Base-by-base conservation (phyloP, 2,797 vertebrate genomes). In the Remorina albescens region DNA sequence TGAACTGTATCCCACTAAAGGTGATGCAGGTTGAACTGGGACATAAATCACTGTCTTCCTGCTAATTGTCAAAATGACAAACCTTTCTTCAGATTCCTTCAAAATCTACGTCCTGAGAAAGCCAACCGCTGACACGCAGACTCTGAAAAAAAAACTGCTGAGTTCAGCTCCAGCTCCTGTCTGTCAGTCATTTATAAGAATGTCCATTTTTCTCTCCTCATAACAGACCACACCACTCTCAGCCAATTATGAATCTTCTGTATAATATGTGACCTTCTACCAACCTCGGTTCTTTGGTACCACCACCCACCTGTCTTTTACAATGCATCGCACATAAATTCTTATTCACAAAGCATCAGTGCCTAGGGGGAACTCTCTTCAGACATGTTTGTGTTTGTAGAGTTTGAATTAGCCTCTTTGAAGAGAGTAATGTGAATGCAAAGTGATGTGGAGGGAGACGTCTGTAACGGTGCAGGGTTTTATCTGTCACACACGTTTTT, bases 381-480 rank as follows among this genome's bases (percentile, higher is more conserved):
- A 87, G 78, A 83, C 75, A 76, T 78, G 89, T 91, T 91, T 91
- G 83, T 67, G 4, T 87, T 83, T 64, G 76, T 70, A 60, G 76
- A 32, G 26, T 87, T 83, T 82, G 76, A 91, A 92, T 89, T 78
- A 90, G 78, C 49, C 71, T 50, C 76, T 91, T 89, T 86, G 86
- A 91, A 84, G 87, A 75, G 60, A 71, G 66, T 81, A 72, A 87
- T 84, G 74, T 70, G 76, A 81, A 86, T 87, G 77, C 71, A 85
- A 88, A 89, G 62, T 79, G 80, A 88, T 79, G 74, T 74, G 66
- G 65, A 70, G 68, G 60, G 61, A 81, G 78, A 76, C 23, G 36
- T 51, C 80, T 57, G 55, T 5, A 47, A 80, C 74, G 78, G 76
- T 88, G 71, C 55, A 59, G 62, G 58, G 61, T 77, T 86, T 86